Evolutionary conservation across 2,888 invertebrate genomes (phyloP).

Genomic region (Catotricha subobsoleta): DNA sequence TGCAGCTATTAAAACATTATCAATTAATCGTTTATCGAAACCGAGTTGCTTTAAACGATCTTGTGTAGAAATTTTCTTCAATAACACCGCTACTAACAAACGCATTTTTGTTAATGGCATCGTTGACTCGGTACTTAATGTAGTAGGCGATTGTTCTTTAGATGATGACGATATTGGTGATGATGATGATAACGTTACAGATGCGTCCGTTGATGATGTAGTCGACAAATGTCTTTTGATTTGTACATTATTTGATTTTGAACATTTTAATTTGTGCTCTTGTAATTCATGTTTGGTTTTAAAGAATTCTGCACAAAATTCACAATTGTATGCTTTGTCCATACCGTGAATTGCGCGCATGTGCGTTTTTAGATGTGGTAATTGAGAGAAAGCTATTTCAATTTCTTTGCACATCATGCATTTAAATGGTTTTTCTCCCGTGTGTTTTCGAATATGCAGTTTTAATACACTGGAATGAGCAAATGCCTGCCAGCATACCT

Average conservation of each 20-base stretch:
- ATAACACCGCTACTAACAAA: conserved; percentile 56
- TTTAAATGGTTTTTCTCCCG: conserved; percentile 69
- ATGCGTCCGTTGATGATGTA: conserved; percentile 12
- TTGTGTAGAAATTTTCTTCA: conserved; percentile 68
- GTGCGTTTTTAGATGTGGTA: conserved; percentile 76
- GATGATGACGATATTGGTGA: not conserved
- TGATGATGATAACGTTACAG: not conserved
- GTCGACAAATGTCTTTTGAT: conserved; percentile 21
- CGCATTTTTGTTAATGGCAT: conserved; percentile 60
- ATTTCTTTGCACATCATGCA: conserved; percentile 35
- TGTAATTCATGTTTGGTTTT: conserved; percentile 58
- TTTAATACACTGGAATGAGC: conserved; percentile 72
- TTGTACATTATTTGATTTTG: conserved; percentile 7
- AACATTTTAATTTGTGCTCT: conserved; percentile 33
- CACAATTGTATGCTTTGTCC: conserved; percentile 43
- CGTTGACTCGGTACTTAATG: conserved; percentile 29
- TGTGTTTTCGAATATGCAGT: conserved; percentile 64
- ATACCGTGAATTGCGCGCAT: conserved; percentile 71
- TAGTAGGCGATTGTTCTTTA: not conserved
- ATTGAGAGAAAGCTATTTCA: conserved; percentile 55
- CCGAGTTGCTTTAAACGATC: conserved; percentile 61
- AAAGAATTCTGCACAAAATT: conserved; percentile 33
- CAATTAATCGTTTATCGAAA: conserved; percentile 53
- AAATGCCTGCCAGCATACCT: conserved; percentile 50
- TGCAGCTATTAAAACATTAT: conserved; percentile 62